Conservation (phyloP, 2,797 vertebrate genomes). For the Halcyon chelicuti region DNA sequence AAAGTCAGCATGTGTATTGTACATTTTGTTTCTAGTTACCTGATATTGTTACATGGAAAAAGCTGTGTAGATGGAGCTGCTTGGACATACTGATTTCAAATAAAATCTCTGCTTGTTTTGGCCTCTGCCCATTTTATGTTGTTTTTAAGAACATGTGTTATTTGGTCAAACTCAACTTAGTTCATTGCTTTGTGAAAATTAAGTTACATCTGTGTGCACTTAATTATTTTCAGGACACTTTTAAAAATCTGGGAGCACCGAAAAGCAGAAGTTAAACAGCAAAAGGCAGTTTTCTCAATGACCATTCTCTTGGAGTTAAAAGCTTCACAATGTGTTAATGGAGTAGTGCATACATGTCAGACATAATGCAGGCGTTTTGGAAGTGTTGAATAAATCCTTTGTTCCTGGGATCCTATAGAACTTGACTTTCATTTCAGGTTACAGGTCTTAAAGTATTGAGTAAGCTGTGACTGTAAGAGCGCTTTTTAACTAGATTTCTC, state of each 20-base stretch:
- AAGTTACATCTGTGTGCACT: background rate
- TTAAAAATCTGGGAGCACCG: background rate
- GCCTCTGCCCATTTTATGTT: accelerated
- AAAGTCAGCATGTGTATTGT: background rate
- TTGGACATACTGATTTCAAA: background rate
- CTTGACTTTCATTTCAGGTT: background rate
- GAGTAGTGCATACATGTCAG: background rate
- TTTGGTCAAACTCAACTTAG: background rate
- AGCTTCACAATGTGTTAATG: background rate
- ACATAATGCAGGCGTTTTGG: background rate
- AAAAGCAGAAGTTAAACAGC: background rate
- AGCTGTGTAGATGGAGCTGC: background rate
- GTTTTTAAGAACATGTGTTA: background rate
- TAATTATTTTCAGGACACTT: background rate
- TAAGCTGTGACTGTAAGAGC: background rate
- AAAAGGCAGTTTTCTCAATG: background rate
- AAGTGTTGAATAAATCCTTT: background rate
- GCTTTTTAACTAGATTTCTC: background rate
- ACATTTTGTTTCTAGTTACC: background rate
- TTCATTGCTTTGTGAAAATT: background rate
- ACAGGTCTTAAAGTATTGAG: background rate
- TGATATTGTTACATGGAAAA: background rate
- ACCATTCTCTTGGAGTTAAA: accelerated
- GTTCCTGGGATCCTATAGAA: background rate
- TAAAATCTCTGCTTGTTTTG: background rate